Percentiles rank a stretch among this genome's conserved stretches.
Conservation (phyloP, 2,797 vertebrate genomes). For the Cyprinella venusta region DNA sequence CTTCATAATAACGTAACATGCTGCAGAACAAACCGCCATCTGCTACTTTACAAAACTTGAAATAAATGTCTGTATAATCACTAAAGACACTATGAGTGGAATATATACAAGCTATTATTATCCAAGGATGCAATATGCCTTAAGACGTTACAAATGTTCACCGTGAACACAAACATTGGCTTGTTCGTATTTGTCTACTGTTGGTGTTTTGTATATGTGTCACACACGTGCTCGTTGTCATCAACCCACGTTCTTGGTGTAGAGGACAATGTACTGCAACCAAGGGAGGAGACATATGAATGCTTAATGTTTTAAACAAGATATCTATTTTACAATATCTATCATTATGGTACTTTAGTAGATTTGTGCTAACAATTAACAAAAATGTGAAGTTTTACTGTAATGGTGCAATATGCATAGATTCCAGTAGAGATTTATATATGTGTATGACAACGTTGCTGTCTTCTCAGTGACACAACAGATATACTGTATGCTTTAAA, state of each 20-base stretch:
- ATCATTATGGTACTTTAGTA: constrained; percentile 17
- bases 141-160: constrained; percentile 69
- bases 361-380: constrained; percentile 14
- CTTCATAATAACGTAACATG: constrained; percentile 41
- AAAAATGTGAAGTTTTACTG: constrained; percentile 34
- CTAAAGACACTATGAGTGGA: constrained; percentile 61
- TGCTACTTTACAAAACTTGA: constrained; percentile 60
- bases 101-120: constrained; percentile 68
- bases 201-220: constrained; percentile 42
- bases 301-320: constrained; percentile 29
- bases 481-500: neutral
- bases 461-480: constrained; percentile 20
- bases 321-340: constrained; percentile 45
- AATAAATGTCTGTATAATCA: constrained; percentile 42
- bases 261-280: constrained; percentile 16
- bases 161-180: constrained; percentile 58
- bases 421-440: constrained; percentile 26
- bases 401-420: constrained; percentile 27
- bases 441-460: neutral
- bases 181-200: constrained; percentile 42
- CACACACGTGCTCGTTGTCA: constrained; percentile 9
- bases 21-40: constrained; percentile 53
- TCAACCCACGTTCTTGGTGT: constrained; percentile 10
- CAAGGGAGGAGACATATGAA: constrained; percentile 39
- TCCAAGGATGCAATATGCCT: constrained; percentile 74